Base-by-base conservation (phyloP, 2,797 vertebrate genomes). In the Siniperca obscura region DNA sequence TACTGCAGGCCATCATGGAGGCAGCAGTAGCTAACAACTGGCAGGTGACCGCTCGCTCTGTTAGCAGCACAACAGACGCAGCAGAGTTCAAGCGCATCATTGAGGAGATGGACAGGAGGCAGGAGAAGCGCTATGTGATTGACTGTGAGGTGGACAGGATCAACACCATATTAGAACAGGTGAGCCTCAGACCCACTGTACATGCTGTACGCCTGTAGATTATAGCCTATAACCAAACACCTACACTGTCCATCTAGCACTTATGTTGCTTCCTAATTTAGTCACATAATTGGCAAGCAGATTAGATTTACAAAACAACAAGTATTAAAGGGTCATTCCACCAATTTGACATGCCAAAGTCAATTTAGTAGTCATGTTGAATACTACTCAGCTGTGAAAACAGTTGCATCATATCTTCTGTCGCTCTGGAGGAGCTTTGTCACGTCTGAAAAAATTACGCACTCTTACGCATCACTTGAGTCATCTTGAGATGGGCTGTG, bases 1-100 rank as follows among this genome's bases (percentile, higher is more conserved):
- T 99, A 89, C 97, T 99, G 89, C 98, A 99, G 93, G 98, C 98
- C 22, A 99, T 99, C 94, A 99, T 99, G 98, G 98, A 99, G 95
- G 97, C 98, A 70, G 98, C 98, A 1, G 98, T 99, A 56, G 97
- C 98, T 36, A 99, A 99, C 95, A 99, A 98, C 96, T 99, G 98
- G 98, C 98, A 99, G 95, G 98, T 99, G 95, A 99, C 98, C 36
- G 98, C 98, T 46, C 97, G 98, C 80, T 99, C 98, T 17, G 98
- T 99, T 88, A 98, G 98, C 94, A 96, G 95, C 92, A 97, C 98
- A 89, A 98, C 98, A 17, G 98, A 99, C 46, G 95, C 98, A 19
- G 96, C 97, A 36, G 98, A 99, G 95, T 99, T 98, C 93, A 96
- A 95, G 87, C 97, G 98, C 91, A 99, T 99, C 95, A 98, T 99